These are phyloP conservation scores for Smittia aterrima DNA, from an alignment of 2,888 invertebrate species.

Conservation along the genomic window DNA sequence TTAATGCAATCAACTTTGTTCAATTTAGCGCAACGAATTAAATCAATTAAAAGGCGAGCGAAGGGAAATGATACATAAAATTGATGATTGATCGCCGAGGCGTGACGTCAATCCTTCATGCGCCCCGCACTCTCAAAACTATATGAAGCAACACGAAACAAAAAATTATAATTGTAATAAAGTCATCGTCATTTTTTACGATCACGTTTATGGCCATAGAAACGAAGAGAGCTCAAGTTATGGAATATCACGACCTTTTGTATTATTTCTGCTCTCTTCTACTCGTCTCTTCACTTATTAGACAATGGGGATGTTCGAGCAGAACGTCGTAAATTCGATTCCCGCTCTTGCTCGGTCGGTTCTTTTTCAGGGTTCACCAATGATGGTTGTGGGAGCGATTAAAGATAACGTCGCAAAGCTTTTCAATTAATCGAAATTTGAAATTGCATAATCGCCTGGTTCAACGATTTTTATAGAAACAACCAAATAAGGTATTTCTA, in stretches of 20 bases:
- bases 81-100: neutral
- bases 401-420: no score
- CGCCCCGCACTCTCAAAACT: neutral
- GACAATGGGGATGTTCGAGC: constrained; percentile 36
- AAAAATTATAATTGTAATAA: constrained; percentile 42
- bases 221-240: constrained; percentile 28
- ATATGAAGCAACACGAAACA: neutral
- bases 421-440: no score
- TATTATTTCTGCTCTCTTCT: constrained; percentile 10
- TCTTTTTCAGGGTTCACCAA: neutral
- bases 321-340: constrained; percentile 37
- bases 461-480: no score
- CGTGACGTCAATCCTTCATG: neutral
- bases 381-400: no score
- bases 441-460: no score
- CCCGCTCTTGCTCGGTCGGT: neutral
- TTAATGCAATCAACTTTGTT: neutral
- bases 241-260: constrained; percentile 40
- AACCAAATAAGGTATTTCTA: no score
- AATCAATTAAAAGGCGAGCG: constrained; percentile 3
- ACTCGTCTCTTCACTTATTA: constrained; percentile 5
- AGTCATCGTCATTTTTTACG: constrained; percentile 41
- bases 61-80: neutral
- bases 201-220: constrained; percentile 39
- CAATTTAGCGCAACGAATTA: neutral